A percentile compares a stretch with the other conserved stretches of the same genome.
phyloP scores from a whole-genome alignment of 2,113 vertebrate genomes.

The Hippopotamus amphibius region DNA sequence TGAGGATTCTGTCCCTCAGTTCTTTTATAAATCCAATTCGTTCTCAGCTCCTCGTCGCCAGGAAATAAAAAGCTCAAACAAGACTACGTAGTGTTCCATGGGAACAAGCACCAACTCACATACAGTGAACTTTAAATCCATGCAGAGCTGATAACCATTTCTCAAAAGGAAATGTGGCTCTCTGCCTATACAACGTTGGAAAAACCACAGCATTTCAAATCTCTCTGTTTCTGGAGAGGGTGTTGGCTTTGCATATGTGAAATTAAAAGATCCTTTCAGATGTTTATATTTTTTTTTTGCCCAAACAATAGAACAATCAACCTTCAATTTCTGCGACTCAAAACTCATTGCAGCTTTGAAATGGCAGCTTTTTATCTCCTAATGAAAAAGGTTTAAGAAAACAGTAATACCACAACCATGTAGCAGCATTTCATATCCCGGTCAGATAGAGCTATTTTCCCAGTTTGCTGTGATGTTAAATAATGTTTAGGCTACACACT shows the following conservation, averaged over 20 bases:
- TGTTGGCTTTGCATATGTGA: background rate
- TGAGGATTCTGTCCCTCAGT: slow-evolving; percentile 6
- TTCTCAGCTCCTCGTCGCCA: background rate
- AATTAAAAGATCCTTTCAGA: slow-evolving; percentile 37
- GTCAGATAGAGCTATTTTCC: slow-evolving; percentile 3
- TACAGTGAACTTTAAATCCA: slow-evolving; percentile 15
- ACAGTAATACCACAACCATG: background rate
- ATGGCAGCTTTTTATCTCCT: background rate
- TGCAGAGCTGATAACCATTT: background rate
- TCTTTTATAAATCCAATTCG: background rate
- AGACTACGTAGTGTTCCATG: background rate
- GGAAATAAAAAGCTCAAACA: slow-evolving; percentile 26
- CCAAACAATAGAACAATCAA: background rate
- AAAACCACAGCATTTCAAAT: background rate
- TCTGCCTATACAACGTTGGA: background rate
- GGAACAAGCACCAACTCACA: background rate
- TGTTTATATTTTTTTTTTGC: background rate
- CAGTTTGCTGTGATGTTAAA: slow-evolving; percentile 23
- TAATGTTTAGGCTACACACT: background rate
- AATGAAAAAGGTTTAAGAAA: slow-evolving; percentile 34
- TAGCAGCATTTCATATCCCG: background rate
- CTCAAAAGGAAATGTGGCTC: slow-evolving; percentile 33
- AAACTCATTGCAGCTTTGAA: slow-evolving; percentile 31
- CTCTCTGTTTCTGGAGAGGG: slow-evolving; percentile 34
- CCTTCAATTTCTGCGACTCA: background rate